A percentile compares a stretch with the other conserved stretches of the same genome.
Evolutionary conservation across 1,140 invertebrate species (phyloP).

Genomic region (Zophobas morio): DNA sequence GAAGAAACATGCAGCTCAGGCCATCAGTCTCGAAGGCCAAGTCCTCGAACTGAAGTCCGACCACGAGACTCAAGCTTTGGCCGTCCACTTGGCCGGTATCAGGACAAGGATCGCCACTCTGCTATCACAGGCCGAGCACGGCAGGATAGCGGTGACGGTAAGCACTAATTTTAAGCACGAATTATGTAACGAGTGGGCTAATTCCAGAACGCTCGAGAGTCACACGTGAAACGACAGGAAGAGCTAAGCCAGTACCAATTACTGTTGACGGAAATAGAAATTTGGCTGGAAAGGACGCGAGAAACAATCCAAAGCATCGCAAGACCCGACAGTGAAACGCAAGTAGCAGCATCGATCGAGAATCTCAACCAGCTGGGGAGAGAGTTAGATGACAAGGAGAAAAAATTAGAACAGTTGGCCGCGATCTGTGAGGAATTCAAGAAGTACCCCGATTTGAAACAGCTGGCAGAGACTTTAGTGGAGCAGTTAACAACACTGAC

Average conservation of each 20-base stretch:
- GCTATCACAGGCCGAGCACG: slow-evolving; percentile 74
- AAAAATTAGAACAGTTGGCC: slow-evolving; percentile 73
- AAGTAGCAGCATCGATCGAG: slow-evolving; percentile 69
- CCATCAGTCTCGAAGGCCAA: slow-evolving; percentile 70
- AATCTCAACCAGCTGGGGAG: slow-evolving; percentile 70
- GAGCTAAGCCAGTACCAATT: slow-evolving; percentile 74
- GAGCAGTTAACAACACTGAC: slow-evolving; percentile 72
- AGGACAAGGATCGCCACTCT: slow-evolving; percentile 72
- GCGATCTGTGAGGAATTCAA: slow-evolving; percentile 71
- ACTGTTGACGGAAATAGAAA: slow-evolving; percentile 75
- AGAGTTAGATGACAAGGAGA: slow-evolving; percentile 73
- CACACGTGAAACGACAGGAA: slow-evolving; percentile 71
- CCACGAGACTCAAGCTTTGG: slow-evolving; percentile 70
- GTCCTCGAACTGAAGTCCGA: slow-evolving; percentile 70
- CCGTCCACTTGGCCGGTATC: slow-evolving; percentile 69
- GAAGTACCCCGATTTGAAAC: slow-evolving; percentile 68
- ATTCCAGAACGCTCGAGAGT: slow-evolving; percentile 70
- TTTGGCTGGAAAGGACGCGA: slow-evolving; percentile 71
- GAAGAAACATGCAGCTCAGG: slow-evolving; percentile 72
- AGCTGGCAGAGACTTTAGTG: slow-evolving; percentile 71
- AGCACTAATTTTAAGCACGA: slow-evolving; percentile 48
- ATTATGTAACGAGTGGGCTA: slow-evolving; percentile 17
- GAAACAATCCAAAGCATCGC: slow-evolving; percentile 58
- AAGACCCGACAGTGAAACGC: slow-evolving; percentile 63
- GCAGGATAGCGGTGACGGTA: slow-evolving; percentile 73